Base-by-base conservation (phyloP, 1,140 invertebrate species). In the Chironomus striatipennis region DNA sequence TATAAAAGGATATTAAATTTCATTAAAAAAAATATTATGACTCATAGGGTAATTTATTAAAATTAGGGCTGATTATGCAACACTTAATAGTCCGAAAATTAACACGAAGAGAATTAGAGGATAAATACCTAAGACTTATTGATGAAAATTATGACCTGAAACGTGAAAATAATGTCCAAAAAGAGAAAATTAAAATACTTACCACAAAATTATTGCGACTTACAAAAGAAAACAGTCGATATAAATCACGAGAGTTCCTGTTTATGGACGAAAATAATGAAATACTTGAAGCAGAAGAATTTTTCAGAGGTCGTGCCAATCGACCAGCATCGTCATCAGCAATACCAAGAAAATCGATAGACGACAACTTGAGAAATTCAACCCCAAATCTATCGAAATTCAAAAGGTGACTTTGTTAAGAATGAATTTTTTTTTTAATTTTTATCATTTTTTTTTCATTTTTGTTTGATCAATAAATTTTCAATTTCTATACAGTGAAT, bases 111-210 rank as follows among this genome's bases (percentile, higher is more conserved):
- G 74, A 74, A 20, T 20, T 74, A 15, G 74, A 74, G 12, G 74
- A 74, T 72, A 34, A 43, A 18, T 74, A 74, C 43, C 9, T 74
- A 7, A 7, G 21, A 42, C 9, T 74, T 8, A 42, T 74, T 8
- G 74, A 74, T 70, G 74, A 74, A 43, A 70, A 74, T 42, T 74
- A 57, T 70, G 65, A 64, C 8, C 17, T 74, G 2, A 74, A 74
- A 70, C 64, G 18, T 10, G 74, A 74, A 64, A 74, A 74, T 64
- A 67, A 34, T 20, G 47, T 21, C 1, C 64, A 74, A 34, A 47
- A 74, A 67, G 57, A 74, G 10, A 74, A 74, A 18, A 74, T 74
- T 20, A 70, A 64, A 43, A 43, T 34, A 42, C 17, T 74, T n/a
- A 65, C 47, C 21, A 74, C 74, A 43, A 74, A 74, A 43, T n/a